Conservation (phyloP, 2,888 invertebrate genomes). For the Yponomeuta malinellus region DNA sequence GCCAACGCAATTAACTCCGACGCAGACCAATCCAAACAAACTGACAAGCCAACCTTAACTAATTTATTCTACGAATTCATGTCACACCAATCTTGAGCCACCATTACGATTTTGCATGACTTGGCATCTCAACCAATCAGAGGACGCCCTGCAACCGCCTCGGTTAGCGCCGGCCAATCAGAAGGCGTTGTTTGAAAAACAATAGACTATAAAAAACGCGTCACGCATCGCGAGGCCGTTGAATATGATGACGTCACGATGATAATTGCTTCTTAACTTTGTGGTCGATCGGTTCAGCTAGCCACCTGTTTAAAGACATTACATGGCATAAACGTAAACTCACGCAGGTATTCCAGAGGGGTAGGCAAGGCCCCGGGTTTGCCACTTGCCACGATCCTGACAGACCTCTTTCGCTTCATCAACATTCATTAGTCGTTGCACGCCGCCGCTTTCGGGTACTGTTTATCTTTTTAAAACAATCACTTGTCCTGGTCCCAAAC, state of each 20-base stretch:
- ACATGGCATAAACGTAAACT: too few species aligned
- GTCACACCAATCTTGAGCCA: slow-evolving; percentile 57
- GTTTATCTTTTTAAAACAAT: too few species aligned
- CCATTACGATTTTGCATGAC: slow-evolving; percentile 68
- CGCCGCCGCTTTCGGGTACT: too few species aligned
- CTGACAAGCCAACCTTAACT: slow-evolving; percentile 35
- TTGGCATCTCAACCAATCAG: slow-evolving; percentile 53
- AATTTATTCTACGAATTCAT: slow-evolving; percentile 67
- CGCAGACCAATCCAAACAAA: not conserved
- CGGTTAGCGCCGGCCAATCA: slow-evolving; percentile 48
- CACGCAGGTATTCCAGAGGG: too few species aligned
- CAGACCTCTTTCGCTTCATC: too few species aligned
- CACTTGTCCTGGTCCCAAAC: too few species aligned
- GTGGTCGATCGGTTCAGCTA: not conserved
- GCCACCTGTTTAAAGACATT: not conserved
- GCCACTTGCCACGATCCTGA: too few species aligned
- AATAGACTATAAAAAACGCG: slow-evolving; percentile 72
- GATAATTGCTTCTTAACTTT: not conserved
- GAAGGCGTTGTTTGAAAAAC: slow-evolving; percentile 62
- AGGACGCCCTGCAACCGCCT: slow-evolving; percentile 49
- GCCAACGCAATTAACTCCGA: slow-evolving; percentile 31
- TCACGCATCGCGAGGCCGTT: slow-evolving; percentile 45
- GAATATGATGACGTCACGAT: not conserved
- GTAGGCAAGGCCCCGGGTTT: too few species aligned
- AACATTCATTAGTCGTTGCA: too few species aligned